Evolutionary conservation across 1,140 invertebrate genomes (phyloP).

Genomic region (Cecropterus lyciades): DNA sequence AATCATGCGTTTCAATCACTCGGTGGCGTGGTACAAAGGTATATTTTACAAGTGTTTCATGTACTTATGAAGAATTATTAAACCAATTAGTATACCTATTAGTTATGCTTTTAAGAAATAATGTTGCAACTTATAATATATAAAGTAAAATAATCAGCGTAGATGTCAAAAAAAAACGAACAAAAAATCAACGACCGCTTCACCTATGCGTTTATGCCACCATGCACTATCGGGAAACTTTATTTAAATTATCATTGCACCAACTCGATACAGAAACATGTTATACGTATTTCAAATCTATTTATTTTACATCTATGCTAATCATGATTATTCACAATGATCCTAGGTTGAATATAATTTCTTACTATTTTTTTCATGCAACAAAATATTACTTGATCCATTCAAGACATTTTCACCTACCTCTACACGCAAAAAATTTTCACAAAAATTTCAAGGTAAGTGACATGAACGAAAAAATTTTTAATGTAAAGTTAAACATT

Average conservation of each 20-base stretch:
- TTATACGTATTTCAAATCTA: conserved; percentile 31
- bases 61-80: conserved; percentile 65
- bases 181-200: conserved; percentile 15
- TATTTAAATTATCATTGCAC: conserved; percentile 33
- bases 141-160: conserved; percentile 38
- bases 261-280: conserved; percentile 33
- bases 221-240: conserved; percentile 41
- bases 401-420: conserved; percentile 55
- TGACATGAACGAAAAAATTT: conserved; percentile 47
- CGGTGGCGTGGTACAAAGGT: conserved; percentile 82
- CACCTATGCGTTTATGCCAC: conserved; percentile 31
- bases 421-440: conserved; percentile 66
- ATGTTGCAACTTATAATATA: conserved; percentile 31
- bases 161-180: conserved; percentile 20
- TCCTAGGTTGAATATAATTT: conserved; percentile 31
- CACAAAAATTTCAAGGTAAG: conserved; percentile 38
- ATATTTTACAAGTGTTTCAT: conserved; percentile 76
- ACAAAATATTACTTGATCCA: conserved; percentile 55
- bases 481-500: conserved; percentile 62
- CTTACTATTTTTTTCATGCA: conserved; percentile 62
- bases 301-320: conserved; percentile 28
- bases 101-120: conserved; percentile 18
- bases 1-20: conserved; percentile 82
- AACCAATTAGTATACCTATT: conserved; percentile 58
- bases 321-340: conserved; percentile 26